phyloP scores from a whole-genome alignment of 2,113 vertebrate genomes.

The Dolichotis patagonum region DNA sequence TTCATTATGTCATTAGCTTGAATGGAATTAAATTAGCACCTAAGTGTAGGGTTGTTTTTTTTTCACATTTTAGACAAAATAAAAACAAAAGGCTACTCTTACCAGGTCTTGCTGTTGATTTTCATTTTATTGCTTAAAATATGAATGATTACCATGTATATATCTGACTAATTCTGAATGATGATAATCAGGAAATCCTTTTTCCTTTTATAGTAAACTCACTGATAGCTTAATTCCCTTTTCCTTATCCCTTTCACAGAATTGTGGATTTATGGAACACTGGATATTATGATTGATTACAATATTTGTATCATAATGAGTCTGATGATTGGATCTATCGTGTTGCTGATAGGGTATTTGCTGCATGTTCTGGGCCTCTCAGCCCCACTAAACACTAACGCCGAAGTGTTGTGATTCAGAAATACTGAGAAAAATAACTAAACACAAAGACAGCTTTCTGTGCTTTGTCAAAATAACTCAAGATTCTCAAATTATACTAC shows the following conservation, averaged over 20 bases:
- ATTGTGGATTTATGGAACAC: constrained; percentile 66
- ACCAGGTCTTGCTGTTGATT: constrained; percentile 79
- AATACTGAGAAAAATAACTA: constrained; percentile 11
- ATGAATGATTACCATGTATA: constrained; percentile 80
- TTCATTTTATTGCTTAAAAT: constrained; percentile 83
- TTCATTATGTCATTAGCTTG: constrained; percentile 62
- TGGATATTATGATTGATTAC: constrained; percentile 82
- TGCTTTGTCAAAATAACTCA: constrained; percentile 28
- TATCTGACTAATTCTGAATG: constrained; percentile 82
- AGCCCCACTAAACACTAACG: neutral
- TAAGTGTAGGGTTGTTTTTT: constrained; percentile 58
- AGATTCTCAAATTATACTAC: neutral
- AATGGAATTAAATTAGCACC: constrained; percentile 78
- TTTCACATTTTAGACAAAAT: constrained; percentile 66
- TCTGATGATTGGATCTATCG: constrained; percentile 58
- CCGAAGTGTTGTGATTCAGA: constrained; percentile 1
- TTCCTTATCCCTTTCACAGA: constrained; percentile 74
- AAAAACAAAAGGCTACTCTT: constrained; percentile 70
- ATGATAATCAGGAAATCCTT: constrained; percentile 78
- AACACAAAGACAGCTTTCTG: neutral
- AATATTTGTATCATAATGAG: constrained; percentile 78
- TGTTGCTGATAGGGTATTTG: constrained; percentile 29
- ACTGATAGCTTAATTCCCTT: constrained; percentile 73
- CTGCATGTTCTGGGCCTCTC: neutral
- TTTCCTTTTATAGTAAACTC: constrained; percentile 72